A percentile compares a stretch with the other conserved stretches of the same genome.
Conservation (phyloP, 64 coral and sea anemone species). For the Montipora cactus region DNA sequence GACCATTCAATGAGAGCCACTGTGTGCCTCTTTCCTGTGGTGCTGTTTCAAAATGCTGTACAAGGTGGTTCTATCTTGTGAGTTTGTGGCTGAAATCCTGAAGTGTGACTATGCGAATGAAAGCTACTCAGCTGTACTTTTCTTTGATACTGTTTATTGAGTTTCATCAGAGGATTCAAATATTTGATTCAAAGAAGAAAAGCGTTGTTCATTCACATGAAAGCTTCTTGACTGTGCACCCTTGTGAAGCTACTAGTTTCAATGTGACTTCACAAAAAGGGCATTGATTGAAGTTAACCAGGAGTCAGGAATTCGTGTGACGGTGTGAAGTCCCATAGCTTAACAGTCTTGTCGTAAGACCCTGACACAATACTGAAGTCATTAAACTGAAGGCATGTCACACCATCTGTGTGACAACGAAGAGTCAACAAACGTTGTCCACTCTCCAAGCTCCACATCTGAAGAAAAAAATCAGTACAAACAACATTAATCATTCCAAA, state of each 20-base stretch:
- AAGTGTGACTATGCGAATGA: neutral
- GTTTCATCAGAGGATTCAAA: neutral
- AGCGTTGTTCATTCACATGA: neutral
- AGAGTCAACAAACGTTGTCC: conserved; percentile 96
- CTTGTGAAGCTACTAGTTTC: neutral
- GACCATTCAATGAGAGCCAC: too few relatives aligned
- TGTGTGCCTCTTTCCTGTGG: too few relatives aligned
- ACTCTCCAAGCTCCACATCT: conserved; percentile 98
- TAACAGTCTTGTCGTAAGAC: conserved; percentile 97
- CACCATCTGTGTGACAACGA: conserved; percentile 97
- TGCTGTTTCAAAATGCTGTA: too few relatives aligned
- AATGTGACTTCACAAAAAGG: neutral
- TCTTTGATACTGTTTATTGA: neutral
- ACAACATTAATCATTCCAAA: neutral
- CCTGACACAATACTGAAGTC: conserved; percentile 98
- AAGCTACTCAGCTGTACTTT: neutral
- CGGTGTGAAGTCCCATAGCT: conserved; percentile 95
- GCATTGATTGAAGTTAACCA: neutral
- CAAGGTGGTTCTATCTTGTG: too few relatives aligned
- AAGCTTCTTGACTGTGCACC: neutral
- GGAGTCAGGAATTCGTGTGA: conserved; percentile 79
- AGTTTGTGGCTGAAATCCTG: too few relatives aligned
- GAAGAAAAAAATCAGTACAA: neutral
- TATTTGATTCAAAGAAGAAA: neutral
- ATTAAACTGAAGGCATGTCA: conserved; percentile 97